Evolutionary conservation across 2,888 invertebrate genomes (phyloP).

Genomic region (Spilosoma lubricipeda): DNA sequence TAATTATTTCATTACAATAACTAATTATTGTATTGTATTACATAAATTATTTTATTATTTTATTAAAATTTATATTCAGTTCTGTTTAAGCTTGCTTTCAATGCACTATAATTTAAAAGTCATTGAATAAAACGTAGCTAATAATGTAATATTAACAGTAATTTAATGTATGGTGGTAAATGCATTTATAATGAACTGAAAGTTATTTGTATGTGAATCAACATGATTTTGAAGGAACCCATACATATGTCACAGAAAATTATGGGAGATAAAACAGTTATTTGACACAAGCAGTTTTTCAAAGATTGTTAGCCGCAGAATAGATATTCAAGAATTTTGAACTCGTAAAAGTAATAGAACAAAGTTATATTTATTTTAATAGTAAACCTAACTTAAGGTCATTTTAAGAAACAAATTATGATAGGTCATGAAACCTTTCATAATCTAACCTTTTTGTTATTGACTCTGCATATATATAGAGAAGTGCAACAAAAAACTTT

Average conservation of each 20-base stretch:
- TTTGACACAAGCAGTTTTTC: neutral
- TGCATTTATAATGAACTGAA: neutral
- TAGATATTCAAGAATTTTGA: neutral
- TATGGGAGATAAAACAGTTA: neutral
- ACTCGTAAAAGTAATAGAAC: neutral
- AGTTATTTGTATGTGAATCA: neutral
- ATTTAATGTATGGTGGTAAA: neutral
- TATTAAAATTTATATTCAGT: constrained; percentile 10
- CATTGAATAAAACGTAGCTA: neutral
- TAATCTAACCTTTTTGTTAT: constrained; percentile 18
- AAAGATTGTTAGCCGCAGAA: neutral
- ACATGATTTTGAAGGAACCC: neutral
- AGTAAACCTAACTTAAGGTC: neutral
- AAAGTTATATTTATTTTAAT: neutral
- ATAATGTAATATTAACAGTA: neutral
- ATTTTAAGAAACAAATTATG: neutral
- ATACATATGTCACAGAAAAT: neutral
- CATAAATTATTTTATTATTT: no score
- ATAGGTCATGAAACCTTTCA: neutral
- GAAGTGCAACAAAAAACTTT: neutral
- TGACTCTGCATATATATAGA: constrained; percentile 1
- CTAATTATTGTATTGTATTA: no score
- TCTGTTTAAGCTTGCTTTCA: no score
- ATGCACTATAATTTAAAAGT: neutral
- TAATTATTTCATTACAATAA: constrained; percentile 8